Conservation (phyloP, 2,888 invertebrate species). For the Allygus modestus region DNA sequence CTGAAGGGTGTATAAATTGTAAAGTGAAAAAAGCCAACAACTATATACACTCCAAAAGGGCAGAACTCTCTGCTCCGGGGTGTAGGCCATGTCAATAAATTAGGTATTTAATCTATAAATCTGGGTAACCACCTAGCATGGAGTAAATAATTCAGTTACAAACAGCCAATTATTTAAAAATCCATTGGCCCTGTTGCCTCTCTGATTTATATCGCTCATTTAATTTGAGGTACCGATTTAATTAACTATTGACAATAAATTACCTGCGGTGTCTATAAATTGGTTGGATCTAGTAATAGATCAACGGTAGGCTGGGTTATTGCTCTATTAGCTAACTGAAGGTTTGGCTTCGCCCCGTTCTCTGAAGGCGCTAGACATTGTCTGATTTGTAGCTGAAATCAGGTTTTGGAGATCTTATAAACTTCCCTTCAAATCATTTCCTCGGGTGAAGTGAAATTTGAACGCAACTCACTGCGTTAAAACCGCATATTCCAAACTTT, state of each 20-base stretch:
- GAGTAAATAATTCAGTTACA: neutral
- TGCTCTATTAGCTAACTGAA: constrained; percentile 13
- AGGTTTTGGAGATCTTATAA: too few relatives aligned
- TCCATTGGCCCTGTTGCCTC: neutral
- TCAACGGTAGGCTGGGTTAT: neutral
- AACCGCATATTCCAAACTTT: too few relatives aligned
- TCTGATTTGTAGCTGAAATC: too few relatives aligned
- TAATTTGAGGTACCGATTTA: constrained; percentile 16
- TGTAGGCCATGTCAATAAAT: neutral
- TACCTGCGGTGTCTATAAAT: neutral
- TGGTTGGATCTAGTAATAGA: neutral
- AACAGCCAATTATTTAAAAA: neutral
- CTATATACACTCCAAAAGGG: neutral
- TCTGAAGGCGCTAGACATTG: too few relatives aligned
- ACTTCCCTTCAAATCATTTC: too few relatives aligned
- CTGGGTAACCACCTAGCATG: neutral
- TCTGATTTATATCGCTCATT: neutral
- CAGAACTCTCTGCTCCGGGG: neutral
- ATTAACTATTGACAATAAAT: constrained; percentile 24
- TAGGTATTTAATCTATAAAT: constrained; percentile 12
- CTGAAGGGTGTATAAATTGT: constrained; percentile 1
- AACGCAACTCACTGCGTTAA: too few relatives aligned
- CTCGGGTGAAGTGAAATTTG: too few relatives aligned
- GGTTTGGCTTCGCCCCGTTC: neutral
- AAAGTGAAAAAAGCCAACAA: neutral